Evolutionary conservation across 2,797 vertebrate species (phyloP).

Genomic region (Oceanodroma leucorhoa): DNA sequence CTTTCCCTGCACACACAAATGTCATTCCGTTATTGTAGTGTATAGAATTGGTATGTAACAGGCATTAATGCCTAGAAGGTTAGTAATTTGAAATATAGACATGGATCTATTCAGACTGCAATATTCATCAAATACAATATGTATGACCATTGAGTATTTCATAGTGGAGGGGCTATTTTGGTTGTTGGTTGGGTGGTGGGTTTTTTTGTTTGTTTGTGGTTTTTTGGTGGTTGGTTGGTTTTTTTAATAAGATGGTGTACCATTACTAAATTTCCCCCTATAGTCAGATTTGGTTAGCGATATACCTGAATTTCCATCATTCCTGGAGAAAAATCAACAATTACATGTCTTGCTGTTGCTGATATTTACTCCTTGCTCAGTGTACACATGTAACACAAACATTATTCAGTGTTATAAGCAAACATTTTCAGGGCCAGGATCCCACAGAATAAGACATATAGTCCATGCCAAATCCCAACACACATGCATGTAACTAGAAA

Average conservation of each 20-base stretch:
- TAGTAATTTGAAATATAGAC: background rate
- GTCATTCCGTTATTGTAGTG: background rate
- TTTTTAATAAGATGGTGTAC: background rate
- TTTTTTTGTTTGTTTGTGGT: background rate
- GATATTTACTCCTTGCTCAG: background rate
- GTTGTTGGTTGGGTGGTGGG: background rate
- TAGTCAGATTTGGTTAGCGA: background rate
- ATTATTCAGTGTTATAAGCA: background rate
- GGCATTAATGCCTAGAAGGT: background rate
- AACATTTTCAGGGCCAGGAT: background rate
- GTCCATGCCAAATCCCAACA: background rate
- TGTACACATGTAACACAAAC: fast-evolving
- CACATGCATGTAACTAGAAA: background rate
- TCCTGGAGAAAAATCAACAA: background rate
- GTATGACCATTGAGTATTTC: slow-evolving; percentile 40
- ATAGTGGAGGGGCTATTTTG: background rate
- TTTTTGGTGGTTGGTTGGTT: too few species aligned
- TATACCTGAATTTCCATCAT: background rate
- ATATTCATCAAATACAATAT: slow-evolving; percentile 27
- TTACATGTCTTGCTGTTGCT: background rate
- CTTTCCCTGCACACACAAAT: fast-evolving
- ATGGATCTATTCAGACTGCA: background rate
- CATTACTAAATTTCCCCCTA: background rate
- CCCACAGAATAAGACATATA: background rate
- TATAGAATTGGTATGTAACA: background rate